Conservation (phyloP, 2,797 vertebrate species). For the Lerista edwardsae region DNA sequence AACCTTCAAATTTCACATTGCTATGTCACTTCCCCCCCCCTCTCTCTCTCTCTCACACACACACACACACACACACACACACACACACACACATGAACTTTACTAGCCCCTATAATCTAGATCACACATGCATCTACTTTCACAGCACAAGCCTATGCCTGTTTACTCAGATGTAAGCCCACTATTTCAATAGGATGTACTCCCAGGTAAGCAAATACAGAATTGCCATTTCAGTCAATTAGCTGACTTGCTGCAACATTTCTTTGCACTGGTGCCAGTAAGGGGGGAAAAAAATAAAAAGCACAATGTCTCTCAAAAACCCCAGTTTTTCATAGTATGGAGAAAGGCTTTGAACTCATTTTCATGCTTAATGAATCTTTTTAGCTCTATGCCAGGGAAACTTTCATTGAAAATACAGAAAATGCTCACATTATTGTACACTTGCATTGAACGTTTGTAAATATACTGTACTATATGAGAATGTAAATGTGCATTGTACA, state of each 20-base stretch:
- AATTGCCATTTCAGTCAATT: too few species aligned
- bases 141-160: neutral
- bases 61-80: neutral
- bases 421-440: neutral
- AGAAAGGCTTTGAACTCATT: neutral
- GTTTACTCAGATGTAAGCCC: neutral
- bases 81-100: neutral
- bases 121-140: neutral
- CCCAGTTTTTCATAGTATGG: neutral
- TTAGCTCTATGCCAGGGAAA: neutral
- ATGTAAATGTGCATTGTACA: too few species aligned
- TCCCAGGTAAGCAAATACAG: too few species aligned
- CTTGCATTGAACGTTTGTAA: too few species aligned
- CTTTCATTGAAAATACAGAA: neutral
- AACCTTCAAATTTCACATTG: neutral
- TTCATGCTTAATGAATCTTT: neutral
- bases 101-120: neutral
- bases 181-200: neutral
- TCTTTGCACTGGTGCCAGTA: too few species aligned
- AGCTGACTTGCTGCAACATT: too few species aligned
- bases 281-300: too few species aligned
- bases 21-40: neutral
- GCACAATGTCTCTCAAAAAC: neutral
- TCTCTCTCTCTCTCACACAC: neutral
- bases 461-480: too few species aligned